Evolutionary conservation across 2,797 vertebrate species (phyloP), one percentile per base, ranked within the genome.

Genomic region (Astyanax mexicanus): DNA sequence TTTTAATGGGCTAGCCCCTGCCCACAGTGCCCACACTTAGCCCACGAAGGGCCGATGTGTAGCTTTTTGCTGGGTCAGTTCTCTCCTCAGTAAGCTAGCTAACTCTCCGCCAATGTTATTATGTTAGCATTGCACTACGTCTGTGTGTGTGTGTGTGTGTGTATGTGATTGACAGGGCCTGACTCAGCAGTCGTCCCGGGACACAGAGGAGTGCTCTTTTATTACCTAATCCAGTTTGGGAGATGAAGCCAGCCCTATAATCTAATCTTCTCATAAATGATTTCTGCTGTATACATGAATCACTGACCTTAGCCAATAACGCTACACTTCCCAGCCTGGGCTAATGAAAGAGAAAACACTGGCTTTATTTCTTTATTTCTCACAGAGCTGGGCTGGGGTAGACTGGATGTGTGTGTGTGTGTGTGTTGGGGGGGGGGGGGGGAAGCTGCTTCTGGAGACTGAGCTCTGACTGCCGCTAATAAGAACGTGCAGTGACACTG

Each of bases 221-320:
- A 91, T 90, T 88, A 89, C 83, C 88, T 91, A 91, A 92, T 92
- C 89, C 88, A 89, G 89, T 92, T 93, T 91, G 87, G 88, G 81
- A 88, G 86, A 91, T 90, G 87, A 91, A 89, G 89, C 86, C 73
- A 61, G 71, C 25, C 79, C 81, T 13, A 17, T 91, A 91, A 93
- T 91, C 88, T 89, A 89, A 93, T 92, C 85, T 87, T 85, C 85
- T 82, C 83, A 87, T 85, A 87, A 90, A 91, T 87, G 84, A 88
- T 87, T 86, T 80, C 80, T 47, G 77, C 81, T 73, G 72, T 81
- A 86, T 84, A 90, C 89, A 91, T 54, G 75, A 89, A 86, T 85
- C 82, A 81, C 81, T 86, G 87, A 90, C 89, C 85, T 90, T 81
- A 81, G 85, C 86, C 80, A 45, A 69, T 78, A 84, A 81, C 32